These are phyloP conservation scores for Dipodomys stephensi DNA, from an alignment of 2,113 vertebrate species.

Conservation along the genomic window DNA sequence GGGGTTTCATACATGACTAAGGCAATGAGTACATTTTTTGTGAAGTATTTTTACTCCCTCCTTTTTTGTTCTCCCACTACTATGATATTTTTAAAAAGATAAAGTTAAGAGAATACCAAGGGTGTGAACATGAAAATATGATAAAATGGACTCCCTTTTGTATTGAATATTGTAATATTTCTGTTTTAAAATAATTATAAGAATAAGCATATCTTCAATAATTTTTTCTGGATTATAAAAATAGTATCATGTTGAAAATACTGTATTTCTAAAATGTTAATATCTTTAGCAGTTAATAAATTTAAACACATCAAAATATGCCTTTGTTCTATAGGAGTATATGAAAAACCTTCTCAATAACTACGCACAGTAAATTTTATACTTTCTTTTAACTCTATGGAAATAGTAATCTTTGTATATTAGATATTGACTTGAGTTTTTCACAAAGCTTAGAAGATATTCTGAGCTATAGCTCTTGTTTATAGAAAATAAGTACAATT, in stretches of 20 bases:
- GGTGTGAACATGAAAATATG: background rate
- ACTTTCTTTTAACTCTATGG: constrained; percentile 25
- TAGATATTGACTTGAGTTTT: constrained; percentile 37
- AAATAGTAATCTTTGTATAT: constrained; percentile 14
- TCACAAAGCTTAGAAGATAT: background rate
- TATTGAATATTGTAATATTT: no score
- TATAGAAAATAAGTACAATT: background rate
- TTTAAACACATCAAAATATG: background rate
- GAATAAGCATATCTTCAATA: background rate
- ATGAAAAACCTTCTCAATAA: background rate
- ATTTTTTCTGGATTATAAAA: background rate
- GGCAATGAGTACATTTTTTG: no score
- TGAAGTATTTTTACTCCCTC: no score
- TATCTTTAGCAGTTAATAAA: background rate
- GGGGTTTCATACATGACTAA: no score
- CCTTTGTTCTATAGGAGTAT: background rate
- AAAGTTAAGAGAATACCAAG: background rate
- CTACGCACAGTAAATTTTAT: background rate
- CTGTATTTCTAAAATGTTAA: background rate
- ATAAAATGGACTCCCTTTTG: no score
- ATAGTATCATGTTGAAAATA: background rate
- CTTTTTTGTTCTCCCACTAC: background rate
- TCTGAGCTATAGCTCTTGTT: background rate
- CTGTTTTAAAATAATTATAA: background rate
- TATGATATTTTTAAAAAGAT: background rate